Base-by-base conservation (phyloP, 2,888 invertebrate genomes). In the Epirrita christyi region DNA sequence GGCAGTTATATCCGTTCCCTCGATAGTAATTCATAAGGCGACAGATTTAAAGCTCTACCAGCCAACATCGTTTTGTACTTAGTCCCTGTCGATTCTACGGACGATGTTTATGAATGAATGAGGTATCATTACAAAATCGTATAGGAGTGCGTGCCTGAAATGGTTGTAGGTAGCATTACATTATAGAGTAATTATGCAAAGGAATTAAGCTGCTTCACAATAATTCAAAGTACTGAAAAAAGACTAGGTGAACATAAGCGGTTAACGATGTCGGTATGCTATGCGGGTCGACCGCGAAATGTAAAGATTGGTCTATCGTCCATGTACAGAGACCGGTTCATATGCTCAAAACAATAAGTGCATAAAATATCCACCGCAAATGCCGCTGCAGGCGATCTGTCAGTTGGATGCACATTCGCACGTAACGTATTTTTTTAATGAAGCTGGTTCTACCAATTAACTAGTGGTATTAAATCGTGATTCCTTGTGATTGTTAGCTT, bases 271-370 rank as follows among this genome's bases (percentile, higher is more conserved):
- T 59, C 59, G 78, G 76, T 78, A 88, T n/a, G 78, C 76, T 78
- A 89, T 90, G 88, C 90, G 90, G 90, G 89, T 85, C 84, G 76
- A 88, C 89, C 88, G 78, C 88, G 83, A 78, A 81, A 83, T 79
- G 78, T 79, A 83, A 79, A 81, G 77, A 81, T 80, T 76, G 73
- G 75, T 77, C 72, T 79, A 78, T 78, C 74, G 69, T 72, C 71
- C 43, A 28, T 21, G 44, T 47, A 55, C 73, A 67, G 70, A 66
- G 67, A 75, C 75, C 76, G 75, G 74, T 80, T 80, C 74, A 77
- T 76, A 75, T 76, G 75, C 73, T 55, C 70, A 64, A 77, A 82
- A 90, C 90, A 90, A 91, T 91, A 78, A 83, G 72, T 78, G 79
- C 88, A 88, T 89, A 91, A 90, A 91, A 83, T 71, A 78, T 82